phyloP scores from a whole-genome alignment of 2,797 vertebrate genomes.

The Scleropages formosus region DNA sequence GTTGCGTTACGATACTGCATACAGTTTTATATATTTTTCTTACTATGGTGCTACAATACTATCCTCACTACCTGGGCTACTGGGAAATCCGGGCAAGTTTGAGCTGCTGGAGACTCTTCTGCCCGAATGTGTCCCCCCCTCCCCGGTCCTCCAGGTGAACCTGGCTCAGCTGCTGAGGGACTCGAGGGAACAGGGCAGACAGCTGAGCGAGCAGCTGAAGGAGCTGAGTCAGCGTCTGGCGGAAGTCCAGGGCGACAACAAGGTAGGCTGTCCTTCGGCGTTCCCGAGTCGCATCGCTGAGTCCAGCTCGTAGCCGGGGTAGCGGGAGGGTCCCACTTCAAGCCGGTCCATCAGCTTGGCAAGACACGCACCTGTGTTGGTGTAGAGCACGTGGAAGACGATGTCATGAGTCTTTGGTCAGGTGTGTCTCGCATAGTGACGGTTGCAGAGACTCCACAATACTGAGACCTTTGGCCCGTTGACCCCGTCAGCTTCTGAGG shows the following conservation, averaged over 20 bases:
- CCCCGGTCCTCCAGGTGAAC: constrained; percentile 74
- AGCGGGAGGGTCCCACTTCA: background rate
- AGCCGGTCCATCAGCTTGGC: no score
- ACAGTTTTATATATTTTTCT: no score
- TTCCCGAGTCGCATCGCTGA: background rate
- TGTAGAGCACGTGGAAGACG: background rate
- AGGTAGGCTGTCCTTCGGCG: constrained; percentile 66
- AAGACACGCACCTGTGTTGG: background rate
- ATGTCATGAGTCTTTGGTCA: background rate
- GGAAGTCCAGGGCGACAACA: constrained; percentile 95
- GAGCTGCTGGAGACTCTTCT: background rate
- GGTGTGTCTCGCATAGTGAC: no score
- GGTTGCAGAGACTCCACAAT: background rate
- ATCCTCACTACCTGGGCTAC: no score
- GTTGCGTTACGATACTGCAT: background rate
- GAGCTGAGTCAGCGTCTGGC: constrained; percentile 87
- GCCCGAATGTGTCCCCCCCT: background rate
- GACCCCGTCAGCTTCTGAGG: constrained; percentile 78
- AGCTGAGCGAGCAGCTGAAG: constrained; percentile 86
- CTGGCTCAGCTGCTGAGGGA: constrained; percentile 85
- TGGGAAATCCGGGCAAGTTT: background rate
- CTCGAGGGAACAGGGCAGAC: constrained; percentile 80
- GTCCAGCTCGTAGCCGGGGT: background rate
- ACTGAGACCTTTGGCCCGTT: background rate
- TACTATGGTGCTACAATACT: no score